phyloP scores from a whole-genome alignment of 1,140 invertebrate species.

The Drosophila leontia region DNA sequence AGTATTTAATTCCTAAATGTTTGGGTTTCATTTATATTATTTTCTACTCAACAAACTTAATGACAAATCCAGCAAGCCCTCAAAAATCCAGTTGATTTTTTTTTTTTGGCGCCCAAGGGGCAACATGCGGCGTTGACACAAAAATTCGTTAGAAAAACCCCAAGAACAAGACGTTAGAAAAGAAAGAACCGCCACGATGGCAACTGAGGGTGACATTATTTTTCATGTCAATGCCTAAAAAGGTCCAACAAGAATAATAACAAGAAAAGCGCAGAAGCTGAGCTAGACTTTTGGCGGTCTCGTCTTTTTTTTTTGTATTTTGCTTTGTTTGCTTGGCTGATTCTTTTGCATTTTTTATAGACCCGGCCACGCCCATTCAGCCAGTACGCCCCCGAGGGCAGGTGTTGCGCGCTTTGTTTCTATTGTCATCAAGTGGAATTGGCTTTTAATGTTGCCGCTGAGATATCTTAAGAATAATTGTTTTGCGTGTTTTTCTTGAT shows the following conservation, averaged over 20 bases:
- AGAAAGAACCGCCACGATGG: constrained; percentile 30
- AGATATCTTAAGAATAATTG: constrained; percentile 85
- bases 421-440: constrained; percentile 85
- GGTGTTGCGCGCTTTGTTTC: constrained; percentile 79
- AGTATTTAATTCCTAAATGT: too few relatives aligned
- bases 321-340: constrained; percentile 66
- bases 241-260: constrained; percentile 54
- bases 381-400: constrained; percentile 54
- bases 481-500: constrained; percentile 84
- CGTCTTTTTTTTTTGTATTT: constrained; percentile 26
- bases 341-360: constrained; percentile 78
- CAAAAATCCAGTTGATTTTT: constrained; percentile 4
- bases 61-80: constrained; percentile 12
- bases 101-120: constrained; percentile 27
- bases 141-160: constrained; percentile 62
- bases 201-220: constrained; percentile 79
- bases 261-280: constrained; percentile 30
- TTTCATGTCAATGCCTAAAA: constrained; percentile 82
- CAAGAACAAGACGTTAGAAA: constrained; percentile 63
- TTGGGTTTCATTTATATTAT: too few relatives aligned
- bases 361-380: constrained; percentile 26
- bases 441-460: constrained; percentile 85
- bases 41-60: constrained; percentile 6
- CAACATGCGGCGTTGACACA: constrained; percentile 71
- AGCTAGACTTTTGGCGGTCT: constrained; percentile 58